phyloP scores from a whole-genome alignment of 2,797 vertebrate genomes.

The Gymnocypris eckloni region DNA sequence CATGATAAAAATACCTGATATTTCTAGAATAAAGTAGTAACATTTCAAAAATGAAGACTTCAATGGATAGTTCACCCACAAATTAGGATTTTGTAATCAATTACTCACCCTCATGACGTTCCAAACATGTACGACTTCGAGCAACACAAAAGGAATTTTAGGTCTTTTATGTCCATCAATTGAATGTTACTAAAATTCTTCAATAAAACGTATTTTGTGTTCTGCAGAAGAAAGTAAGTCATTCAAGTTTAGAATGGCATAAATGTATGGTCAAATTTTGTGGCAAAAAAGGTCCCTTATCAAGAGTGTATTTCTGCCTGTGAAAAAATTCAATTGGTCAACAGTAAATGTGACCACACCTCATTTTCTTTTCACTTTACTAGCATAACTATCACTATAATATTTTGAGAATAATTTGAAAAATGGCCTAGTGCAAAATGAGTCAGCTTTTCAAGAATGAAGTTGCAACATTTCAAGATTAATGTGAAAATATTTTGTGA shows the following conservation, averaged over 20 bases:
- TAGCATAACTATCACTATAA: neutral
- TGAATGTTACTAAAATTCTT: neutral
- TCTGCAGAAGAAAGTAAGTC: neutral
- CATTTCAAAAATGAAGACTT: neutral
- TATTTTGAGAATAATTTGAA: neutral
- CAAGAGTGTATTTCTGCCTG: neutral
- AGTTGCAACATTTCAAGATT: neutral
- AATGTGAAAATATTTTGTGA: neutral
- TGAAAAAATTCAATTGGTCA: neutral
- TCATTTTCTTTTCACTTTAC: too few relatives aligned
- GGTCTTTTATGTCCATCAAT: neutral
- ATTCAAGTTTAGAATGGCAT: too few relatives aligned
- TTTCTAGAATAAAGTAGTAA: neutral
- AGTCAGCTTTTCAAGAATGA: neutral
- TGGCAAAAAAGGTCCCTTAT: too few relatives aligned
- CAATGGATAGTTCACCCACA: neutral
- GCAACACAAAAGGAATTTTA: neutral
- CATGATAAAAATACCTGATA: neutral
- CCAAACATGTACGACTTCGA: neutral
- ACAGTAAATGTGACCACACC: neutral
- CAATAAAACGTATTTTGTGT: too few relatives aligned
- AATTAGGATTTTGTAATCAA: neutral
- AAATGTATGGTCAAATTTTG: neutral
- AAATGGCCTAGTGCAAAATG: too few relatives aligned
- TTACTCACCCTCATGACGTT: neutral